Conservation (phyloP, 2,888 invertebrate genomes). For the Ashinkailepas kermadecensis region DNA sequence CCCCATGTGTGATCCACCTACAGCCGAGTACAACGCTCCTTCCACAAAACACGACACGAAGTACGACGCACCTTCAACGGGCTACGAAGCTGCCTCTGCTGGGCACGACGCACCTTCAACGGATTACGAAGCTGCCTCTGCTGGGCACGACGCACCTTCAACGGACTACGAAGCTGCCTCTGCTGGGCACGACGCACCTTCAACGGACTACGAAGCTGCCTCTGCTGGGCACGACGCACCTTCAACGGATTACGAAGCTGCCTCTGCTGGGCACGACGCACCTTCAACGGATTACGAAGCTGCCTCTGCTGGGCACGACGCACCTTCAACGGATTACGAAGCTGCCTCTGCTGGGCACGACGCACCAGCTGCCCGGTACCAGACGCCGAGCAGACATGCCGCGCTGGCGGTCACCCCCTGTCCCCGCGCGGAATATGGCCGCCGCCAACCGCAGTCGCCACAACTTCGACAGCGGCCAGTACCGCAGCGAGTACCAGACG, state of each 20-base stretch:
- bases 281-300: too few relatives aligned
- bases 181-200: too few relatives aligned
- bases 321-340: too few relatives aligned
- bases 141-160: too few relatives aligned
- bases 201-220: too few relatives aligned
- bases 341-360: background rate
- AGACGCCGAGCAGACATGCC: background rate
- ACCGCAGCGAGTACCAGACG: slow-evolving; percentile 1
- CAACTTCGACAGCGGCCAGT: background rate
- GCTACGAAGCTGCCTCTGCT: background rate
- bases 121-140: too few relatives aligned
- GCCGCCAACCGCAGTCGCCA: background rate
- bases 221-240: too few relatives aligned
- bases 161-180: too few relatives aligned
- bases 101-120: background rate
- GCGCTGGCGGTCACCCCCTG: background rate
- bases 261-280: too few relatives aligned
- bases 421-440: background rate
- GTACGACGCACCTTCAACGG: background rate
- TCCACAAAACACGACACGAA: background rate
- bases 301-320: too few relatives aligned
- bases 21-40: background rate
- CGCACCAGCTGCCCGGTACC: background rate
- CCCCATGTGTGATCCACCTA: background rate
- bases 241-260: too few relatives aligned